Evolutionary conservation across 2,888 invertebrate species (phyloP).

Genomic region (Netelia melanura): DNA sequence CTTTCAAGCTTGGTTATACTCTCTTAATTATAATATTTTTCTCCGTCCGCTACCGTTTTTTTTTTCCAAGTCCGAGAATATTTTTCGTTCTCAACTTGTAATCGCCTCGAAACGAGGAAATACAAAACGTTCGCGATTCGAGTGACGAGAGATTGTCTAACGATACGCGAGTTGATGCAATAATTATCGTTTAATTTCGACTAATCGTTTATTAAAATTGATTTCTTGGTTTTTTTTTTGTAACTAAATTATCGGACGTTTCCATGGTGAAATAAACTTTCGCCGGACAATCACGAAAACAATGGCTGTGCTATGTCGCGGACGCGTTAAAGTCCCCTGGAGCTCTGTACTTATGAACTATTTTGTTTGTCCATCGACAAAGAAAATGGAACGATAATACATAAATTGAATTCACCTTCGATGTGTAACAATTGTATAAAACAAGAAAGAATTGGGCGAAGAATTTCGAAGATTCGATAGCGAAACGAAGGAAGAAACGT

Average conservation of each 20-base stretch:
- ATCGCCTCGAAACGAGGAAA: background rate
- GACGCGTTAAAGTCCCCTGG: constrained; percentile 50
- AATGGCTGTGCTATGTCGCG: constrained; percentile 65
- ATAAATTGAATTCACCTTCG: too few species aligned
- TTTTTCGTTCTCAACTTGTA: background rate
- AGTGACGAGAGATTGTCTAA: constrained; percentile 1
- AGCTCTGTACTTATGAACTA: constrained; percentile 35
- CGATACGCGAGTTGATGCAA: constrained; percentile 47
- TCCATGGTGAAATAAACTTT: constrained; percentile 23
- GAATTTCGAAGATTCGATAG: too few species aligned
- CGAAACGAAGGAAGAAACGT: too few species aligned
- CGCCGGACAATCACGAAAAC: constrained; percentile 57
- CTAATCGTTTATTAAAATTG: constrained; percentile 46
- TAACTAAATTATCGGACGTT: constrained; percentile 27
- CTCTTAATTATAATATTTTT: constrained; percentile 3
- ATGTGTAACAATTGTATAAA: too few species aligned
- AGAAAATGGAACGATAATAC: too few species aligned
- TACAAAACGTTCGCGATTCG: background rate
- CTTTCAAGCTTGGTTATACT: background rate
- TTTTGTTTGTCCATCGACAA: constrained; percentile 18
- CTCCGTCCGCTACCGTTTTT: background rate
- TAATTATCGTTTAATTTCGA: constrained; percentile 45
- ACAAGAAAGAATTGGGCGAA: too few species aligned
- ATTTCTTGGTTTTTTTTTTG: background rate
- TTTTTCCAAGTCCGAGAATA: background rate